Evolutionary conservation across 35 echinoderm and acorn worm genomes (phyloP).

Genomic region (Hemicentrotus pulcherrimus): DNA sequence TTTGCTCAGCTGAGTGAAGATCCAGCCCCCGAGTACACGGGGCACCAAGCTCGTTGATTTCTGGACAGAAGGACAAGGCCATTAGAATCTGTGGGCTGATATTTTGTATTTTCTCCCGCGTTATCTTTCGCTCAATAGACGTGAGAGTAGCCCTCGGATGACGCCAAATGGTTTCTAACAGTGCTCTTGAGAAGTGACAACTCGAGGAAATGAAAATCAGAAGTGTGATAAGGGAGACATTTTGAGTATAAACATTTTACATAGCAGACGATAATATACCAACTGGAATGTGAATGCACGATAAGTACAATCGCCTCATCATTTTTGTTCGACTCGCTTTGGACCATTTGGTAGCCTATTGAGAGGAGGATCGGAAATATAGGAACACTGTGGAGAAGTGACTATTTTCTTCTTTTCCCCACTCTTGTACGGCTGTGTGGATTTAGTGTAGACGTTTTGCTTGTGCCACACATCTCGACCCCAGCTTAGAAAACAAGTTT

Average conservation of each 20-base stretch:
- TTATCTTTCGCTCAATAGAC: neutral
- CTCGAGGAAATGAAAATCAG: slow-evolving; percentile 29
- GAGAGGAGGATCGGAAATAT: neutral
- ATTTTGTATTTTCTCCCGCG: neutral
- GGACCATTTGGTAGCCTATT: neutral
- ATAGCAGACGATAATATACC: neutral
- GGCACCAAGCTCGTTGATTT: neutral
- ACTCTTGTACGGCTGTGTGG: slow-evolving; percentile 23
- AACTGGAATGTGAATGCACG: neutral
- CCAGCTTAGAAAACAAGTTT: slow-evolving; percentile 27
- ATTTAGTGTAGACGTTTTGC: slow-evolving; percentile 27
- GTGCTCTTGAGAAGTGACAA: slow-evolving; percentile 42
- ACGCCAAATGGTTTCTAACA: slow-evolving; percentile 52
- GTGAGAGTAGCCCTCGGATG: neutral
- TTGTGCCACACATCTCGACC: slow-evolving; percentile 35
- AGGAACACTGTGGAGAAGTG: neutral
- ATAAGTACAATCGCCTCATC: neutral
- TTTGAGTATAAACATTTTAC: slow-evolving; percentile 4
- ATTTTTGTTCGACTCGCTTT: neutral
- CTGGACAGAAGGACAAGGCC: neutral
- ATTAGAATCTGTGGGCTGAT: neutral
- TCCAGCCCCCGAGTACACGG: neutral
- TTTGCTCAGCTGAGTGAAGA: neutral
- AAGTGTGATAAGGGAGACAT: slow-evolving; percentile 13
- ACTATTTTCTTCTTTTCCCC: slow-evolving; percentile 23